Evolutionary conservation across 2,113 vertebrate species (phyloP).

Genomic region (Triplophysa tibetana): DNA sequence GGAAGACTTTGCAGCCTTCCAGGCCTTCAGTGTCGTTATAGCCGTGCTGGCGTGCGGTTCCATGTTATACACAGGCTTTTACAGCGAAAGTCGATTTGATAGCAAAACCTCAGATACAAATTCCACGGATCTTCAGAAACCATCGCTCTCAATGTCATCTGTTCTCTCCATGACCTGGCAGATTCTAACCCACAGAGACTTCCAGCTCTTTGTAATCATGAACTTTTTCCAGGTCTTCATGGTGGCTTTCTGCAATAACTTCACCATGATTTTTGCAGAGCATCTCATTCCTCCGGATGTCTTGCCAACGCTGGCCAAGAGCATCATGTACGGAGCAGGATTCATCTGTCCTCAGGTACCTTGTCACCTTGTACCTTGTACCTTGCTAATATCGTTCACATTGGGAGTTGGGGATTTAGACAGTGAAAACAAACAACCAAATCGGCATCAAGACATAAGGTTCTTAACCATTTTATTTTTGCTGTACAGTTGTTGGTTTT

Average conservation of each 20-base stretch:
- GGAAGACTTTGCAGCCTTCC: constrained; percentile 81
- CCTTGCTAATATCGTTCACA: neutral
- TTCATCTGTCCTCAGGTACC: constrained; percentile 90
- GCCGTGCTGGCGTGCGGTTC: constrained; percentile 75
- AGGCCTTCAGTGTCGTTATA: constrained; percentile 68
- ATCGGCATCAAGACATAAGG: neutral
- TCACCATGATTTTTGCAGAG: constrained; percentile 88
- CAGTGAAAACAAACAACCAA: neutral
- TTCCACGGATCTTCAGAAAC: neutral
- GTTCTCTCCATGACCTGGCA: constrained; percentile 75
- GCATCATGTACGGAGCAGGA: constrained; percentile 85
- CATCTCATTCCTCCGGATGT: constrained; percentile 81
- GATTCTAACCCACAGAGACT: constrained; percentile 82
- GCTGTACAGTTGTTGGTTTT: constrained; percentile 82
- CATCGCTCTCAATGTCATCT: constrained; percentile 67
- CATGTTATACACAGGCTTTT: constrained; percentile 81
- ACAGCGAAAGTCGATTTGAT: constrained; percentile 76
- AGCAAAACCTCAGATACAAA: constrained; percentile 41
- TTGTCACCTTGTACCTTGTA: too few species aligned
- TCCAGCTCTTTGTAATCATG: constrained; percentile 83
- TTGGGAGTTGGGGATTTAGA: neutral
- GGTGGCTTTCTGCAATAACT: constrained; percentile 85
- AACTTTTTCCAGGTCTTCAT: constrained; percentile 92
- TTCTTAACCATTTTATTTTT: neutral
- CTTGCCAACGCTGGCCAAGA: constrained; percentile 79